Percentiles rank a stretch among this genome's conserved stretches.
phyloP scores from a whole-genome alignment of 2,888 invertebrate genomes.

The Eucera pruinosa region DNA sequence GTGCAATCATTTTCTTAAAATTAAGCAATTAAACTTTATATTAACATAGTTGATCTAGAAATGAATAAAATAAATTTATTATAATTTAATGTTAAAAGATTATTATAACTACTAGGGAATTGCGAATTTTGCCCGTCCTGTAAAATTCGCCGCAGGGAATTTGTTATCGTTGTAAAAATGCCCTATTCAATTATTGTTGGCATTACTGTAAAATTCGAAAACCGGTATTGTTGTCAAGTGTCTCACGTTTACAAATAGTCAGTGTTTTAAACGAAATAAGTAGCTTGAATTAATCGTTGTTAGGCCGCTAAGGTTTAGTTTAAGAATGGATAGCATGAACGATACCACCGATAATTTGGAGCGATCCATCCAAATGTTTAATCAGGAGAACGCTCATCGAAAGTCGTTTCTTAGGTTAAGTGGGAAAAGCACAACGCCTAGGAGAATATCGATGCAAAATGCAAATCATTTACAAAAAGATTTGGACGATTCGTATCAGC shows the following conservation, averaged over 20 bases:
- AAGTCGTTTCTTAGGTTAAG: slow-evolving; percentile 76
- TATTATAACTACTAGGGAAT: no score
- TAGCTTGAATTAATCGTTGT: background rate
- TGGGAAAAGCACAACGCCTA: slow-evolving; percentile 66
- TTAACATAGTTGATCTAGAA: no score
- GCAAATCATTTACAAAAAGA: slow-evolving; percentile 47
- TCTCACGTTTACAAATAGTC: slow-evolving; percentile 21
- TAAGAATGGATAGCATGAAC: slow-evolving; percentile 49
- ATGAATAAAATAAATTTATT: no score
- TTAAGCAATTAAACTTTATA: no score
- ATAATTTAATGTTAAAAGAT: no score
- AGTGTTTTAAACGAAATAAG: background rate
- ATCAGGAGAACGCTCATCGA: slow-evolving; percentile 66
- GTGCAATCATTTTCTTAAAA: no score
- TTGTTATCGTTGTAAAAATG: no score
- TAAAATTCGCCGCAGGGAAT: no score
- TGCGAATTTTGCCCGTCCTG: no score
- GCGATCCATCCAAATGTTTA: slow-evolving; percentile 68
- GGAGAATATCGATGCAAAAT: slow-evolving; percentile 69
- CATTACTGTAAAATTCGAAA: slow-evolving; percentile 36
- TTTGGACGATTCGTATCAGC: slow-evolving; percentile 46
- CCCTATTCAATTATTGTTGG: background rate
- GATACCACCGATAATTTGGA: slow-evolving; percentile 67
- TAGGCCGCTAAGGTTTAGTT: background rate
- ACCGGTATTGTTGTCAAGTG: slow-evolving; percentile 33